Percentiles rank a stretch among this genome's conserved stretches.
These are phyloP conservation scores for Opisthocomus hoazin DNA, from an alignment of 2,113 vertebrate species.

Conservation along the genomic window DNA sequence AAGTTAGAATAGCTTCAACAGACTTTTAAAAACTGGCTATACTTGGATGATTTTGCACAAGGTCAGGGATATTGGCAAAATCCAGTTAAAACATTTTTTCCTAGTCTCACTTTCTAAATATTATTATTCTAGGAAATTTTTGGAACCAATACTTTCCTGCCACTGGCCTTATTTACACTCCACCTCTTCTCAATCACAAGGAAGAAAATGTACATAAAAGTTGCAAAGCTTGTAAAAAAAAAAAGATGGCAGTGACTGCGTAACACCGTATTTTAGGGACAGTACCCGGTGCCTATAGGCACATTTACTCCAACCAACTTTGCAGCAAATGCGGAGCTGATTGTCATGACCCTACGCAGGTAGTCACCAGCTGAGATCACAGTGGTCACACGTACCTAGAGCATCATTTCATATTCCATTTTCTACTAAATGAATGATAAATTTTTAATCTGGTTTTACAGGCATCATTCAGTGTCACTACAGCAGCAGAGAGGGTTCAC, in stretches of 20 bases:
- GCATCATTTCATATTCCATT: background rate
- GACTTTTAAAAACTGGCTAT: background rate
- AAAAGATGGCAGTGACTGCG: background rate
- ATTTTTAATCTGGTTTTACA: background rate
- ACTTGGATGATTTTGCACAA: background rate
- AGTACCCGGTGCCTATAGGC: background rate
- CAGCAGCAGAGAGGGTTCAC: background rate
- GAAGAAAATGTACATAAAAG: background rate
- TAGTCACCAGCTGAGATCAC: background rate
- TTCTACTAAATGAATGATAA: background rate
- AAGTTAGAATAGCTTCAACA: background rate
- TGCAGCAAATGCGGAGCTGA: background rate
- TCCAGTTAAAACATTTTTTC: background rate
- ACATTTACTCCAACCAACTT: background rate
- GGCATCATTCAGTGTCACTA: background rate
- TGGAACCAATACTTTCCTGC: background rate
- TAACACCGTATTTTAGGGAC: background rate
- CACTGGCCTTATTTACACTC: background rate
- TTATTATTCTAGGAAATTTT: background rate
- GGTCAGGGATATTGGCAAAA: background rate
- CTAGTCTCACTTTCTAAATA: background rate
- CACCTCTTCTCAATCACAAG: background rate
- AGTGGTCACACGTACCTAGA: accelerated
- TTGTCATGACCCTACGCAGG: background rate
- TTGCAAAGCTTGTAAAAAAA: background rate